Conservation (phyloP, 1,140 invertebrate species). For the Theocolax elegans region DNA sequence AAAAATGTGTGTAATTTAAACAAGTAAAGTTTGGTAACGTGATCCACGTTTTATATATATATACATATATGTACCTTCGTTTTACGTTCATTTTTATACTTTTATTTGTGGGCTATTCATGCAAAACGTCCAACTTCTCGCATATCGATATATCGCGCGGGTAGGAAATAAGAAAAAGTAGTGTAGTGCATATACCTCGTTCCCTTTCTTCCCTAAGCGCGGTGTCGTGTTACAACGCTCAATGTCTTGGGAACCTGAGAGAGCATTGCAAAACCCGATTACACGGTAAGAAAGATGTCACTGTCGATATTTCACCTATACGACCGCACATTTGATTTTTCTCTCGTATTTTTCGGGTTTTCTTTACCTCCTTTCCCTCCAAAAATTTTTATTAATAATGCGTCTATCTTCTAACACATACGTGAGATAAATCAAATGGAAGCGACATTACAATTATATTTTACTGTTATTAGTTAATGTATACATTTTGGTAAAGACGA, state of each 20-base stretch:
- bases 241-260: neutral
- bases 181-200: neutral
- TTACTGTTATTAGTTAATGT: too few species aligned
- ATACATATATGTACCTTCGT: neutral
- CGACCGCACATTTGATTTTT: slow-evolving; percentile 33
- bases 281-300: slow-evolving; percentile 29
- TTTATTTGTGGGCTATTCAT: slow-evolving; percentile 5
- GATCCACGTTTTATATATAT: neutral
- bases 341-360: neutral
- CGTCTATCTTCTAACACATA: too few species aligned
- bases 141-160: slow-evolving; percentile 27
- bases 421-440: too few species aligned
- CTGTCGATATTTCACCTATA: slow-evolving; percentile 17
- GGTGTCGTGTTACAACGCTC: slow-evolving; percentile 7
- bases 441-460: too few species aligned
- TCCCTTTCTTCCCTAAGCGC: slow-evolving; percentile 15
- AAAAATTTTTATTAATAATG: too few species aligned
- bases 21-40: too few species aligned
- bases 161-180: slow-evolving; percentile 24
- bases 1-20: too few species aligned
- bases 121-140: slow-evolving; percentile 27
- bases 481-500: too few species aligned
- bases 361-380: too few species aligned
- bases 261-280: slow-evolving; percentile 14
- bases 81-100: neutral